Base-by-base conservation (phyloP, 1,140 invertebrate genomes). In the Doryteuthis pealeii region DNA sequence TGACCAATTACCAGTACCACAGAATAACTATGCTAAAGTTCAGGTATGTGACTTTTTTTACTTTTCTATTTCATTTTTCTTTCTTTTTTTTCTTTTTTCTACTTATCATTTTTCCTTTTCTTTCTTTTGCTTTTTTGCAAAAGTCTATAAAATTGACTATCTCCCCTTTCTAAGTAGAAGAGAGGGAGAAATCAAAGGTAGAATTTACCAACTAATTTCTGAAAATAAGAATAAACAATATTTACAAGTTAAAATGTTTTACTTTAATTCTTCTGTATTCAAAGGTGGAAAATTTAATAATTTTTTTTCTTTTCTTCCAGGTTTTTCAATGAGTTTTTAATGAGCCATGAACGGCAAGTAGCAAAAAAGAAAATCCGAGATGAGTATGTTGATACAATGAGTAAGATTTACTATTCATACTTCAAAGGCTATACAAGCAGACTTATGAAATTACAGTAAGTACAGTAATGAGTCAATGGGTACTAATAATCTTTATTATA, bases 1-100 rank as follows among this genome's bases (percentile, higher is more conserved):
- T 99, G 93, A 94, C 96, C 5, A 99, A 99, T 89, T 99, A 99
- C 90, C 97, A 99, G 93, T 99, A 72, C 94, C 96, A 43, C 98
- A 99, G 87, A 99, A 99, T 90, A n/a, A 94, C 96, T 58, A 93
- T 99, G 91, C 88, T 99, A 0, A 99, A 99, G 87, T 94, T 96
- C 87, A 98, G 97, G 90, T 91, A 85, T 87, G 82, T 58, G 68
- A 12, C 40, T 68, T 14, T 30, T n/a, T 30, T 45, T 32, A n/a
- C 72, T 72, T 73, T 73, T 76, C 62, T 73, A 18, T 74, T 75
- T 33, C 85, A 91, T 91, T 88, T 98, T 98, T 88, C 99, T 98
- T 87, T 99, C 96, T 90, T 96, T 99, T 88, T 88, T 91, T 99
- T 4, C 26, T 58, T 58, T 18, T n/a, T n/a, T n/a, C n/a, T n/a